Evolutionary conservation across 2,797 vertebrate genomes (phyloP).

Genomic region (Cercopithecus diana): DNA sequence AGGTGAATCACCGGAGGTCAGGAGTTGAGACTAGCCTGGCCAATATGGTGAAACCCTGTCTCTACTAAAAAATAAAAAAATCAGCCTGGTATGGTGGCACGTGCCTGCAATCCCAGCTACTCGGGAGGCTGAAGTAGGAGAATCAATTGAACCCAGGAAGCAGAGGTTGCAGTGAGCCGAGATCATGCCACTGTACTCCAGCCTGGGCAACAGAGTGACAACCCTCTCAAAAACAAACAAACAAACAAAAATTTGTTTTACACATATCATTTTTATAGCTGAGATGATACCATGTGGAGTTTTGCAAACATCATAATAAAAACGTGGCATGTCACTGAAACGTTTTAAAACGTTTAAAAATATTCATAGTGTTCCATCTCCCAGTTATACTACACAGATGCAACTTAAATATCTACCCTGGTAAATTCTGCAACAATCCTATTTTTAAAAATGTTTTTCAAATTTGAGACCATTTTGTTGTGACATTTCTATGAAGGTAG

Average conservation of each 20-base stretch:
- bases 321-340: neutral
- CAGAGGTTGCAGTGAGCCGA: rapidly evolving
- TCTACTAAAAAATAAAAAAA: too few relatives aligned
- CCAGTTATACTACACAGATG: neutral
- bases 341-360: neutral
- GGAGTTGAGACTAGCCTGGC: too few relatives aligned
- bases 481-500: neutral
- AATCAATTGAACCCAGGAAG: too few relatives aligned
- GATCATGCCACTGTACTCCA: too few relatives aligned
- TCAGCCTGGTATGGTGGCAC: too few relatives aligned
- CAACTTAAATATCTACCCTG: neutral
- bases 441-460: neutral
- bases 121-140: rapidly evolving
- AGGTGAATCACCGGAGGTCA: too few relatives aligned
- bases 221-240: neutral
- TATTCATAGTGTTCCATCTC: neutral
- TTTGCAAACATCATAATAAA: neutral
- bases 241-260: neutral
- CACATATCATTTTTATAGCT: neutral
- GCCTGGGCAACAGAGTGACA: too few relatives aligned
- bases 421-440: neutral
- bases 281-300: neutral
- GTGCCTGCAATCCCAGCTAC: too few relatives aligned
- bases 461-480: neutral
- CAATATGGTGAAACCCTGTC: too few relatives aligned